These are phyloP conservation scores for Pachyuromys duprasi DNA, from an alignment of 2,797 vertebrate species.

Conservation along the genomic window DNA sequence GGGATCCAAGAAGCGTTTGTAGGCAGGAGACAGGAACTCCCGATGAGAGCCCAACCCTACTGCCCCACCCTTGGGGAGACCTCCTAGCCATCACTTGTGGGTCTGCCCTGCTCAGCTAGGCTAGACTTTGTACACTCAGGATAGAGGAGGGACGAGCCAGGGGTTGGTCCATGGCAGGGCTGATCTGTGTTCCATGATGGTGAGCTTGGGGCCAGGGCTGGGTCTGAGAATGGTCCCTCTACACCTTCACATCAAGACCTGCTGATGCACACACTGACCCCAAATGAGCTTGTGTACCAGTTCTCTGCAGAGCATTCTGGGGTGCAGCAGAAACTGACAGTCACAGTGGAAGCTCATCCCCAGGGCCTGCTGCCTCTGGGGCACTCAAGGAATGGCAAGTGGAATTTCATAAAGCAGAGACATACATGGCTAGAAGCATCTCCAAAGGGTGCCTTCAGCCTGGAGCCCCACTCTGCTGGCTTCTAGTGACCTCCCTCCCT, in stretches of 20 bases:
- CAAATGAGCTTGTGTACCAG: neutral
- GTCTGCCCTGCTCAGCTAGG: neutral
- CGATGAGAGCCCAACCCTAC: neutral
- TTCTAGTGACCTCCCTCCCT: neutral
- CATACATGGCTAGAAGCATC: accelerated
- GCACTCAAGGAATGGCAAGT: neutral
- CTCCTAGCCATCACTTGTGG: neutral
- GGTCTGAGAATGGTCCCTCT: neutral
- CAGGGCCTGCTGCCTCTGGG: neutral
- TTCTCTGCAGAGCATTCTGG: neutral
- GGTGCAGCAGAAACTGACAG: too few relatives aligned
- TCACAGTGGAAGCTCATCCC: neutral
- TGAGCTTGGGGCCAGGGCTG: neutral
- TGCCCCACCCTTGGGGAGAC: neutral
- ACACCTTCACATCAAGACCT: neutral
- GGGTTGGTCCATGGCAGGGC: neutral
- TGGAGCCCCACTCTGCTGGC: neutral
- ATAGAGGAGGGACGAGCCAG: neutral
- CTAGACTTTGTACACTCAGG: constrained; percentile 18
- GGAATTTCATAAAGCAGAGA: neutral
- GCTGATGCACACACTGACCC: too few relatives aligned
- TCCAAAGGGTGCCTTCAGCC: accelerated
- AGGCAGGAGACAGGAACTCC: neutral
- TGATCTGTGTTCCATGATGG: neutral
- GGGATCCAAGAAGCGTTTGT: neutral